phyloP scores from a whole-genome alignment of 2,888 invertebrate species.

The Epinotia ramella region DNA sequence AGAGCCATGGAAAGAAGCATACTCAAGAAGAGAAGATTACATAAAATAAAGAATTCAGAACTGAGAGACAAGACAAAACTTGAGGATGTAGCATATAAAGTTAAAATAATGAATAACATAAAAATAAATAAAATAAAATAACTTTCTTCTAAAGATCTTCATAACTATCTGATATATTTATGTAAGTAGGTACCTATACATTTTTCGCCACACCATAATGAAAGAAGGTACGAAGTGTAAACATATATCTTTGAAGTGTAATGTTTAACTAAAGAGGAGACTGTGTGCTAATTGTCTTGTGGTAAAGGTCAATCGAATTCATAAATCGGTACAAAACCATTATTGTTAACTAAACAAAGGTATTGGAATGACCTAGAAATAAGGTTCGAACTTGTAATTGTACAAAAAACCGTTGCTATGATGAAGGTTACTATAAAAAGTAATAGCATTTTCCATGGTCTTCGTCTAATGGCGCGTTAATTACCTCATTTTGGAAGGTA shows the following conservation, averaged over 20 bases:
- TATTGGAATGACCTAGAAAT: conserved; percentile 26
- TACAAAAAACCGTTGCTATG: neutral
- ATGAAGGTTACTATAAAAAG: neutral
- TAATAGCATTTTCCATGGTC: conserved; percentile 11
- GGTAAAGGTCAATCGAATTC: neutral
- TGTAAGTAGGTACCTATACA: too few relatives aligned
- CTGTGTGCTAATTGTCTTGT: neutral
- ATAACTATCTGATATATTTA: too few relatives aligned
- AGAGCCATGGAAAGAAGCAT: too few relatives aligned
- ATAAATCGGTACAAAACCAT: neutral
- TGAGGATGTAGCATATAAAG: too few relatives aligned
- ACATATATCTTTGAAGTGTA: neutral
- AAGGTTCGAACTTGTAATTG: neutral
- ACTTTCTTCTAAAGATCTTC: too few relatives aligned
- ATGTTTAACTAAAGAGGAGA: neutral
- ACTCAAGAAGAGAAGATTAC: too few relatives aligned
- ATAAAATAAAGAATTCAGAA: too few relatives aligned
- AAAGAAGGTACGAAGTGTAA: too few relatives aligned
- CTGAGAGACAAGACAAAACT: too few relatives aligned
- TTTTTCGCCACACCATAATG: too few relatives aligned
- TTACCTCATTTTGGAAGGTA: conserved; percentile 64
- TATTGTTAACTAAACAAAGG: conserved; percentile 1
- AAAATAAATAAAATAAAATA: too few relatives aligned
- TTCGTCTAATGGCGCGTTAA: neutral
- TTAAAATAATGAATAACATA: too few relatives aligned